Evolutionary conservation across 2,797 vertebrate species (phyloP).

Genomic region (Heteromormyrus szaboi): DNA sequence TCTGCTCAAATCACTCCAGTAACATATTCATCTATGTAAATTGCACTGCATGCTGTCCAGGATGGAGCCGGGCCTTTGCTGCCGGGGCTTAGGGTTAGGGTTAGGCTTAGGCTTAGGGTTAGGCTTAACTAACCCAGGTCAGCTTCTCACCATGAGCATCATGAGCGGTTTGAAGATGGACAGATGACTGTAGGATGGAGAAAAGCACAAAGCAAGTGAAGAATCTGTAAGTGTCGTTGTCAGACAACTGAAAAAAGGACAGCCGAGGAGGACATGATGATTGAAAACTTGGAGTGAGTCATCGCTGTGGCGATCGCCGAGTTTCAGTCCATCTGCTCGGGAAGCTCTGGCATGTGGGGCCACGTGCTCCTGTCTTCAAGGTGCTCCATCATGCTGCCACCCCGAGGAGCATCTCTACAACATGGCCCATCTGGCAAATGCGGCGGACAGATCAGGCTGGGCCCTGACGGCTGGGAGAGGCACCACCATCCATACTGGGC

Average conservation of each 20-base stretch:
- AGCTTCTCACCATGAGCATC: background rate
- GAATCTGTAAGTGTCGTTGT: background rate
- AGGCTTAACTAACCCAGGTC: too few relatives aligned
- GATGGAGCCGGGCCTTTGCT: background rate
- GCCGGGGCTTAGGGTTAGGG: background rate
- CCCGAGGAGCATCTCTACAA: background rate
- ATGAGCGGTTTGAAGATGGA: background rate
- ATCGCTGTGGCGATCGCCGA: background rate
- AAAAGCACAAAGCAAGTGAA: background rate
- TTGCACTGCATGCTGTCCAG: background rate
- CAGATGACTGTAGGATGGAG: background rate
- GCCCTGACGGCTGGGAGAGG: background rate
- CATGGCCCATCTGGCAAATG: background rate
- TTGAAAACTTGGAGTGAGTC: background rate
- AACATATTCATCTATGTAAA: background rate
- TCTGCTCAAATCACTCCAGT: background rate
- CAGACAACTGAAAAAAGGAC: background rate
- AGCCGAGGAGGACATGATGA: background rate
- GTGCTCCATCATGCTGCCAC: background rate
- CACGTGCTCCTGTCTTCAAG: background rate
- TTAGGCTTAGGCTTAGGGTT: too few relatives aligned
- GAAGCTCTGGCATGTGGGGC: background rate
- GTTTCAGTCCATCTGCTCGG: conserved; percentile 2
- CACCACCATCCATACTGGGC: background rate
- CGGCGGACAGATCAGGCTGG: background rate